These are phyloP conservation scores for Drosophila varians DNA, from an alignment of 1,140 invertebrate species.

Conservation along the genomic window DNA sequence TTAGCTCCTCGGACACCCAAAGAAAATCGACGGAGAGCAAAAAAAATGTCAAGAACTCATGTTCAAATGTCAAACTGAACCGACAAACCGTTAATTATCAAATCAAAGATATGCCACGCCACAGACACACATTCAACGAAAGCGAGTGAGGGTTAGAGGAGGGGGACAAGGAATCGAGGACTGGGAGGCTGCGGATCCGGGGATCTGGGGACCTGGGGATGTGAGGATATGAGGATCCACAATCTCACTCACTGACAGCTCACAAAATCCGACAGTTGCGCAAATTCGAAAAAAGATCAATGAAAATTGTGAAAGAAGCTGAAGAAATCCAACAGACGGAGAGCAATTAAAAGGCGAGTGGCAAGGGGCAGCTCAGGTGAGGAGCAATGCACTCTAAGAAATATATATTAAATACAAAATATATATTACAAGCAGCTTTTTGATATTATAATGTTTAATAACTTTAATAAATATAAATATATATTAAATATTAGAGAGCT, in stretches of 20 bases:
- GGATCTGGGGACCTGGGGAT: not conserved
- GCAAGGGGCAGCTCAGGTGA: conserved; percentile 21
- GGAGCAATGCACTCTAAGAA: conserved; percentile 4
- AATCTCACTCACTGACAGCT: conserved; percentile 59
- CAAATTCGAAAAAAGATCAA: conserved; percentile 81
- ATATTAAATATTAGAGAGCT: too few relatives aligned
- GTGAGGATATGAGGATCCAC: conserved; percentile 10
- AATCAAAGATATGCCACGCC: conserved; percentile 80
- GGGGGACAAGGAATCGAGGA: not conserved
- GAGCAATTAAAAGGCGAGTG: conserved; percentile 72
- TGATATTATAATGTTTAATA: too few relatives aligned
- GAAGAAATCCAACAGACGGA: conserved; percentile 73
- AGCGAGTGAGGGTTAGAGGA: not conserved
- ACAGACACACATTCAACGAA: conserved; percentile 25
- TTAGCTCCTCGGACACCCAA: conserved; percentile 19
- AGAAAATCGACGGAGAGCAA: conserved; percentile 12
- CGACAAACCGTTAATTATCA: conserved; percentile 82
- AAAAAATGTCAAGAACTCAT: conserved; percentile 77
- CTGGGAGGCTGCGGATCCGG: not conserved
- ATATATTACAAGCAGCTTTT: too few relatives aligned
- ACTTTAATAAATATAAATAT: too few relatives aligned
- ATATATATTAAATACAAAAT: too few relatives aligned
- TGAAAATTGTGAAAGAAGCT: conserved; percentile 81
- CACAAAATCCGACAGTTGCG: conserved; percentile 79
- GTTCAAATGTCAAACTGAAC: conserved; percentile 79